These are phyloP conservation scores for Drosophila athabasca DNA, from an alignment of 1,140 invertebrate genomes.

Conservation along the genomic window DNA sequence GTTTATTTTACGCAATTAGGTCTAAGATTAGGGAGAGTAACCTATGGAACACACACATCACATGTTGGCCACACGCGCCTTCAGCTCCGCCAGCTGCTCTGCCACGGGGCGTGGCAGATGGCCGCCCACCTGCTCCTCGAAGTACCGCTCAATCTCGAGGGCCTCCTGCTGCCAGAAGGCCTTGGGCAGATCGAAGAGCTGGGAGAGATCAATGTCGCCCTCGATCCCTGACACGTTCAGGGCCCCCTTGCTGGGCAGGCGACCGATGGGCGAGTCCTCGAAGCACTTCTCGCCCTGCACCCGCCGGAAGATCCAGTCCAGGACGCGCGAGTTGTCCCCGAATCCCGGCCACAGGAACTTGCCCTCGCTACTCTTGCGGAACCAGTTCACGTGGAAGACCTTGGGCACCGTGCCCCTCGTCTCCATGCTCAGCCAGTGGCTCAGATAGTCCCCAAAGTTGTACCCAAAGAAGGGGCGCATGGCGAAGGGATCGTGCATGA, in stretches of 20 bases:
- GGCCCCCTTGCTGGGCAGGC: slow-evolving; percentile 87
- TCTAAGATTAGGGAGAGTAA: slow-evolving; percentile 67
- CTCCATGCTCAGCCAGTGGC: slow-evolving; percentile 94
- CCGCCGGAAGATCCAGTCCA: slow-evolving; percentile 94
- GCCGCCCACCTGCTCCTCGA: slow-evolving; percentile 93
- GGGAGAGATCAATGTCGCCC: slow-evolving; percentile 87
- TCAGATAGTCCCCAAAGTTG: slow-evolving; percentile 96
- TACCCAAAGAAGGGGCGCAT: slow-evolving; percentile 99
- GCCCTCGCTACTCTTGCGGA: slow-evolving; percentile 89
- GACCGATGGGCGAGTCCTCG: slow-evolving; percentile 89
- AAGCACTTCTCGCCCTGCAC: slow-evolving; percentile 89
- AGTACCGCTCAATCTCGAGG: slow-evolving; percentile 92
- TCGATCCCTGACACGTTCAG: slow-evolving; percentile 89
- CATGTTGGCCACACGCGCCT: slow-evolving; percentile 86
- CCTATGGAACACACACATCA: slow-evolving; percentile 73
- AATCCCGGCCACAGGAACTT: slow-evolving; percentile 97
- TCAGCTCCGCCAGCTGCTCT: slow-evolving; percentile 89
- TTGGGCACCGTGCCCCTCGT: slow-evolving; percentile 88
- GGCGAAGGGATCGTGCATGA: slow-evolving; percentile 98
- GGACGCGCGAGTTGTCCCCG: slow-evolving; percentile 94
- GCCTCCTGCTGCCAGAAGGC: slow-evolving; percentile 97
- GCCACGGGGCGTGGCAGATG: slow-evolving; percentile 92
- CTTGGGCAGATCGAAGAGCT: slow-evolving; percentile 93
- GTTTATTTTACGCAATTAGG: slow-evolving; percentile 65
- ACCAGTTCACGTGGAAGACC: slow-evolving; percentile 98